Evolutionary conservation across 2,888 invertebrate genomes (phyloP).

Genomic region (Brachyptera risi): DNA sequence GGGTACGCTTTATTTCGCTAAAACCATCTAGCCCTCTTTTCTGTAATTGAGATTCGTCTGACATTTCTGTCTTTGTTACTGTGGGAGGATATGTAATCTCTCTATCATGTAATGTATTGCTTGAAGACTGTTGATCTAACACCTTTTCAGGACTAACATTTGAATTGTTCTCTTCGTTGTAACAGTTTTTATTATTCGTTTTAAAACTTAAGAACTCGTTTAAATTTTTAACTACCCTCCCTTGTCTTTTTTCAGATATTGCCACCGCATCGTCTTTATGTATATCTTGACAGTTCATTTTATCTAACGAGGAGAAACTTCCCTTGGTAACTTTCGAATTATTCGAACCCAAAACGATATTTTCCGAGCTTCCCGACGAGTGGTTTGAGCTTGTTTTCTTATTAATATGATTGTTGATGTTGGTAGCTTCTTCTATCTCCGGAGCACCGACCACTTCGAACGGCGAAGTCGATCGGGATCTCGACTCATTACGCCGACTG

Average conservation of each 20-base stretch:
- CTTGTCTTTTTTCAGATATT: slow-evolving; percentile 40
- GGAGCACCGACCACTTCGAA: slow-evolving; percentile 38
- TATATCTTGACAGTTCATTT: slow-evolving; percentile 47
- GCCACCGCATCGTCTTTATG: slow-evolving; percentile 45
- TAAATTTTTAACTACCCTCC: slow-evolving; percentile 67
- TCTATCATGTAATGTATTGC: background rate
- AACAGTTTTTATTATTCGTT: slow-evolving; percentile 56
- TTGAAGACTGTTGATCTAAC: background rate
- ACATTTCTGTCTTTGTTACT: background rate
- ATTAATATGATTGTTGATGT: slow-evolving; percentile 29
- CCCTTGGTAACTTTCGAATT: slow-evolving; percentile 38
- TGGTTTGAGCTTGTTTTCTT: slow-evolving; percentile 15
- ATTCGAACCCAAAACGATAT: slow-evolving; percentile 41
- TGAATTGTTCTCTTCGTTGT: slow-evolving; percentile 23
- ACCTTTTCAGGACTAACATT: slow-evolving; percentile 11
- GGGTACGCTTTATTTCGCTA: slow-evolving; percentile 35
- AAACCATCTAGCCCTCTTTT: background rate
- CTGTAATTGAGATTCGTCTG: background rate
- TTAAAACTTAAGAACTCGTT: slow-evolving; percentile 82
- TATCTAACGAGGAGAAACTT: slow-evolving; percentile 58
- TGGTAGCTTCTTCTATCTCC: slow-evolving; percentile 39
- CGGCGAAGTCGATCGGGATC: slow-evolving; percentile 38
- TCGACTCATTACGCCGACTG: slow-evolving; percentile 1
- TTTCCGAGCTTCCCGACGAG: slow-evolving; percentile 42
- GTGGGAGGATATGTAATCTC: background rate